These are phyloP conservation scores for Troides aeacus DNA, from an alignment of 2,888 invertebrate genomes.

Conservation along the genomic window DNA sequence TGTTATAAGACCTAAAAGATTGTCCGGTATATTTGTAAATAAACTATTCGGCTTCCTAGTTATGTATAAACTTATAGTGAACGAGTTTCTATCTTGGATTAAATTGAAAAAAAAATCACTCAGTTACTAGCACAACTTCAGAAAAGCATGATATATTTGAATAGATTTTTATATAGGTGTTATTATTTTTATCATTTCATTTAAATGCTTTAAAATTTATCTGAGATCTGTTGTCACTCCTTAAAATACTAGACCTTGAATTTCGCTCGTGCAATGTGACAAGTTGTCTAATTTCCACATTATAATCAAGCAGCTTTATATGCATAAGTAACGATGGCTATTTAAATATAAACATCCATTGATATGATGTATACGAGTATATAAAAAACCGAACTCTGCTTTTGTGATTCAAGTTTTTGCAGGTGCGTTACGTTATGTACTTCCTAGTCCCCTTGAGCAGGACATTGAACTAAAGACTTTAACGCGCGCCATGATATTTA, in stretches of 20 bases:
- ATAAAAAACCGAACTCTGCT: slow-evolving; percentile 27
- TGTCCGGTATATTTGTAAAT: neutral
- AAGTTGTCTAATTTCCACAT: slow-evolving; percentile 59
- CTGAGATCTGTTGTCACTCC: slow-evolving; percentile 10
- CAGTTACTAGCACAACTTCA: neutral
- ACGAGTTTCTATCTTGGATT: too few relatives aligned
- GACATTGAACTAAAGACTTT: slow-evolving; percentile 52
- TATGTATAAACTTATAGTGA: too few relatives aligned
- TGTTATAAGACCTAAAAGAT: slow-evolving; percentile 4
- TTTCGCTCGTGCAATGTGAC: slow-evolving; percentile 53
- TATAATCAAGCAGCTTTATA: slow-evolving; percentile 58
- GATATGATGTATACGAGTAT: slow-evolving; percentile 12
- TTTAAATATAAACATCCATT: slow-evolving; percentile 41
- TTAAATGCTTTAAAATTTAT: neutral
- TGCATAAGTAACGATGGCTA: slow-evolving; percentile 56
- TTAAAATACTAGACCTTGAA: slow-evolving; percentile 46
- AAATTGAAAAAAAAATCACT: too few relatives aligned
- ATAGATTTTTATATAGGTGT: neutral
- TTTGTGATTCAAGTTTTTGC: slow-evolving; percentile 52
- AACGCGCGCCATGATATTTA: slow-evolving; percentile 42
- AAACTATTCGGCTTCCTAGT: too few relatives aligned
- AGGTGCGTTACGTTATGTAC: slow-evolving; percentile 42
- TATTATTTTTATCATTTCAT: neutral
- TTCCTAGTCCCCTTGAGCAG: slow-evolving; percentile 67
- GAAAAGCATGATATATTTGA: neutral